Evolutionary conservation across 2,888 invertebrate species (phyloP), one percentile per base, ranked within the genome.

Genomic region (Macrophya alboannulata): DNA sequence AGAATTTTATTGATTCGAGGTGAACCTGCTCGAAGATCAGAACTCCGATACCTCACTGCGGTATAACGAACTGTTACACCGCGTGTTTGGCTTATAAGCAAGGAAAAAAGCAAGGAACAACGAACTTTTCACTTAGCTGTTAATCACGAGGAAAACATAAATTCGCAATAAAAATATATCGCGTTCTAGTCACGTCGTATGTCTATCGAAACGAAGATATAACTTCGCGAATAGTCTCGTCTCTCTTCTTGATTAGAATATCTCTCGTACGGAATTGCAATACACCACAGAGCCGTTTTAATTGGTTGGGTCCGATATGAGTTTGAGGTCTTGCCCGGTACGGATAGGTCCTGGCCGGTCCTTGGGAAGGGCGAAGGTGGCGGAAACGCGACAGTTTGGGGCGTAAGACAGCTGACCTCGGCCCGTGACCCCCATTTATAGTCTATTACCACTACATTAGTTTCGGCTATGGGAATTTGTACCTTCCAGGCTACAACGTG

Each of bases 401-500:
- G 83, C 68, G 83, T 83, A 83, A 83, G 83, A 83, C 83, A 68
- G 90, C 91, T 92, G 92, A 93, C 93, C 93, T 90, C 91, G 90
- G 92, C 91, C 91, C 92, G 89, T 90, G 91, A 92, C 92, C 93
- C 92, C 93, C 92, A 93, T 93, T 93, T 93, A 93, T 93, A 93
- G 92, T 92, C 93, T 93, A 93, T 93, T 93, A 93, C 92, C 93
- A 93, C 93, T 93, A 92, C 92, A 93, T 93, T 93, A 93, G 92
- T 93, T 93, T 92, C 89, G 88, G 89, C 91, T 90, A 87, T 88
- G 87, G 90, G 90, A 91, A 93, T 93, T 93, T 93, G 93, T 91
- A 92, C 92, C 83, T 68, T n/a, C 71, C 10, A 71, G 48, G 48
- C 83, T 45, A 68, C 81, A 62, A 48, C 45, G 25, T 51, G 51